Base-by-base conservation (phyloP, 2,888 invertebrate genomes). In the Morpho deidamia region DNA sequence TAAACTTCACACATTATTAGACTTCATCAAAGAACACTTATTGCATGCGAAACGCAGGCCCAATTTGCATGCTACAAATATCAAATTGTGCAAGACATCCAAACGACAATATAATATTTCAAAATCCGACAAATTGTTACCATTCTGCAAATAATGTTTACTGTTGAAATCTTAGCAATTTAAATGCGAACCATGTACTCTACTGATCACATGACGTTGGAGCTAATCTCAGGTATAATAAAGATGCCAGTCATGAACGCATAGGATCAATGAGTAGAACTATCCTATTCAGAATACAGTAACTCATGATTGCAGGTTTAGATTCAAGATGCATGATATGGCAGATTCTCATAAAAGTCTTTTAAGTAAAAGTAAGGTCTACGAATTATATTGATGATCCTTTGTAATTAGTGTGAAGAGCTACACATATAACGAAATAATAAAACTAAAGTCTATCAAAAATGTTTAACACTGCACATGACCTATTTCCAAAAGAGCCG, bases 121-220 rank as follows among this genome's bases (percentile, higher is more conserved):
- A 50, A 56, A 59, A 59, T 56, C 45, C 39, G 49, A 56, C 56
- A 46, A 51, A 59, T 48, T 54, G 56, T 46, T 51, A 51, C 53
- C 37, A 45, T 53, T 56, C 42, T n/a, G 46, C 35, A 45, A 34
- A 23, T 56, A 49, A 53, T 41, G 43, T 11, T n/a, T 35, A 41
- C 35, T 11, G 37, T 39, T 34, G 51, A 46, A 47, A 56, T 44
- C 50, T 35, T 46, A 50, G 40, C 41, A 48, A 44, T 32, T 14
- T 10, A 38, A 37, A 55, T 55, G 34, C 11, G 42, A 51, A 51
- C 44, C 42, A 42, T 46, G 10, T 35, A 41, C 44, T 40, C 7
- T 11, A 42, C 33, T 23, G 32, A 8, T 45, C 8, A 45, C 33
- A 34, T 32, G 50, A 35, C n/a, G 35, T 11, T 50, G 11, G 41